Evolutionary conservation across 2,113 vertebrate genomes (phyloP).

Genomic region (Aleadryas rufinucha): DNA sequence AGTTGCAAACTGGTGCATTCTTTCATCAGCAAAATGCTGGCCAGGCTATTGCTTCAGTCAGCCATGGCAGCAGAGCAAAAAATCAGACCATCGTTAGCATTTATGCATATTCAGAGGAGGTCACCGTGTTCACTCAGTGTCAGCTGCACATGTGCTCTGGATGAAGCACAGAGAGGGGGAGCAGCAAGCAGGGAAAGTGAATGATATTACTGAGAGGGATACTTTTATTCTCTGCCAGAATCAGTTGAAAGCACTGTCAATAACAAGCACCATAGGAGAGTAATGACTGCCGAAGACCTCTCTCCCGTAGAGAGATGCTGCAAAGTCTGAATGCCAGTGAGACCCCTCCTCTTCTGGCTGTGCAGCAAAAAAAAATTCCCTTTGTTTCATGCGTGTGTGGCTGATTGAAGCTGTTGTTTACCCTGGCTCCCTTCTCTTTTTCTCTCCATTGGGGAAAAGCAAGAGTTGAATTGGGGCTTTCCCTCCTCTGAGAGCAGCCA

Average conservation of each 20-base stretch:
- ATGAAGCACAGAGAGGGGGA: conserved; percentile 9
- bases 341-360: conserved; percentile 38
- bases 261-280: conserved; percentile 31
- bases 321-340: conserved; percentile 49
- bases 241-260: conserved; percentile 38
- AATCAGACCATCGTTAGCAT: background rate
- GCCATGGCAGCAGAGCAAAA: background rate
- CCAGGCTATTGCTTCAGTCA: background rate
- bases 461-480: background rate
- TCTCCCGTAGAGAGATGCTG: conserved; percentile 37
- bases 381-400: background rate
- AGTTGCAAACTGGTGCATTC: background rate
- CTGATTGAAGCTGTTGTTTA: conserved; percentile 52
- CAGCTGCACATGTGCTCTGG: conserved; percentile 24
- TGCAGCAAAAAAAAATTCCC: background rate
- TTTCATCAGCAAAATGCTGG: conserved; percentile 1
- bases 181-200: background rate
- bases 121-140: background rate
- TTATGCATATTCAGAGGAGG: conserved; percentile 33
- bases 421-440: background rate
- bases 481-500: background rate
- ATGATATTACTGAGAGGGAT: background rate
- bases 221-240: conserved; percentile 50
- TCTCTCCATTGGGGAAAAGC: background rate
- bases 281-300: conserved; percentile 55